A percentile compares a stretch with the other conserved stretches of the same genome.
phyloP scores from a whole-genome alignment of 2,113 vertebrate genomes.

The Centrocercus urophasianus region DNA sequence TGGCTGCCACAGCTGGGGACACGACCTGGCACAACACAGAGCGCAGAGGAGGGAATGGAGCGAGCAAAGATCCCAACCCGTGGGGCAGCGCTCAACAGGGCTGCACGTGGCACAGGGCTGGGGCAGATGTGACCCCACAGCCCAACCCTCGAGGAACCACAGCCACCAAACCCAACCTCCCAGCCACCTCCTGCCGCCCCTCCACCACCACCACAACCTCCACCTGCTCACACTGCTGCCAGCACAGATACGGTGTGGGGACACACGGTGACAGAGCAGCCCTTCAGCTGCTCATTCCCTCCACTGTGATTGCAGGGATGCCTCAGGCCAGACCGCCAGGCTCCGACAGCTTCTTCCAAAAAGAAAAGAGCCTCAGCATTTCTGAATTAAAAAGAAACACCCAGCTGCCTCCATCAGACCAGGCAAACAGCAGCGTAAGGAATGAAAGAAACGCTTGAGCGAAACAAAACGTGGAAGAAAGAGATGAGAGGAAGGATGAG shows the following conservation, averaged over 20 bases:
- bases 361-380: background rate
- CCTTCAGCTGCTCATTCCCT: background rate
- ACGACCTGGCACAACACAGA: background rate
- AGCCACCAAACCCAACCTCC: background rate
- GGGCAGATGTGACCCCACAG: background rate
- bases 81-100: background rate
- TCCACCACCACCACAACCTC: background rate
- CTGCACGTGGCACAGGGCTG: background rate
- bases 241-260: background rate
- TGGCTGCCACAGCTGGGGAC: background rate
- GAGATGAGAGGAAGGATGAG: background rate
- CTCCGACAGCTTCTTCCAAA: conserved; percentile 14
- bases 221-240: background rate
- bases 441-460: background rate
- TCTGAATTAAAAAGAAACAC: conserved; percentile 29
- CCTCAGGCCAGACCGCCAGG: background rate
- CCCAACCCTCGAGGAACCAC: background rate
- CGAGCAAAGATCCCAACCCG: rapidly evolving
- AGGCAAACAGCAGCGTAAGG: background rate
- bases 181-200: background rate
- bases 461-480: background rate
- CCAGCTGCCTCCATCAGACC: background rate
- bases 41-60: background rate
- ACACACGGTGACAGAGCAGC: rapidly evolving
- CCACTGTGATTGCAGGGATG: background rate